Percentiles rank a stretch among this genome's conserved stretches.
phyloP scores from a whole-genome alignment of 2,888 invertebrate genomes.

The Drosophila rubida region DNA sequence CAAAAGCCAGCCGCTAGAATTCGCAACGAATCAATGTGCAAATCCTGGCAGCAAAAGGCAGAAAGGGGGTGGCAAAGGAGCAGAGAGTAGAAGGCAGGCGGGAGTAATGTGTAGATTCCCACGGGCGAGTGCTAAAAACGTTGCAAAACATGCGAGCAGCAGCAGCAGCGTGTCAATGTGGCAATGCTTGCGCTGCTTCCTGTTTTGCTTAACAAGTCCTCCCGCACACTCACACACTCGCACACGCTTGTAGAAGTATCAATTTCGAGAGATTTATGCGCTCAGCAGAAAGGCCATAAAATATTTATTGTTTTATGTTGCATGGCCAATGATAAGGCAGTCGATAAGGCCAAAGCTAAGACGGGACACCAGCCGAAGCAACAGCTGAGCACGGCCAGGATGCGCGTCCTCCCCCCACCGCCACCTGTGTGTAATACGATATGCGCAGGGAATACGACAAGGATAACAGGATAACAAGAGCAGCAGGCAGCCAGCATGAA shows the following conservation, averaged over 20 bases:
- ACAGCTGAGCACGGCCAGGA: constrained; percentile 35
- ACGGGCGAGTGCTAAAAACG: constrained; percentile 19
- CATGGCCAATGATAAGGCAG: constrained; percentile 67
- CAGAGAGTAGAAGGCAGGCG: no score
- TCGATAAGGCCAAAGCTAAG: constrained; percentile 36
- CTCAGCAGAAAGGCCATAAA: constrained; percentile 70
- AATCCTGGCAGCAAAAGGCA: constrained; percentile 17
- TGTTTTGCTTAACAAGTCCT: constrained; percentile 12
- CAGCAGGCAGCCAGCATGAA: constrained; percentile 37
- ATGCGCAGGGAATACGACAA: constrained; percentile 21
- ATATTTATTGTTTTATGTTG: constrained; percentile 76
- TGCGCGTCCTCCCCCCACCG: background rate
- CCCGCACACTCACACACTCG: constrained; percentile 14
- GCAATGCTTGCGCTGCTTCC: constrained; percentile 22
- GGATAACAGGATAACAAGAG: constrained; percentile 23
- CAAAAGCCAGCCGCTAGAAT: constrained; percentile 14
- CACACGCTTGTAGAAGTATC: no score
- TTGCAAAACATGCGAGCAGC: constrained; percentile 41
- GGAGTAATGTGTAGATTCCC: constrained; percentile 32
- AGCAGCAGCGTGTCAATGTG: constrained; percentile 41
- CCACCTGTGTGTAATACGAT: constrained; percentile 47
- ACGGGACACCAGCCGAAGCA: constrained; percentile 22
- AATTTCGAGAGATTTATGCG: constrained; percentile 75
- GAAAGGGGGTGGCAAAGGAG: background rate
- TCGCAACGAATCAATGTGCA: constrained; percentile 33